Percentiles rank a stretch among this genome's conserved stretches.
These are phyloP conservation scores for Hirundichthys speculiger DNA, from an alignment of 2,113 vertebrate species.

Conservation along the genomic window DNA sequence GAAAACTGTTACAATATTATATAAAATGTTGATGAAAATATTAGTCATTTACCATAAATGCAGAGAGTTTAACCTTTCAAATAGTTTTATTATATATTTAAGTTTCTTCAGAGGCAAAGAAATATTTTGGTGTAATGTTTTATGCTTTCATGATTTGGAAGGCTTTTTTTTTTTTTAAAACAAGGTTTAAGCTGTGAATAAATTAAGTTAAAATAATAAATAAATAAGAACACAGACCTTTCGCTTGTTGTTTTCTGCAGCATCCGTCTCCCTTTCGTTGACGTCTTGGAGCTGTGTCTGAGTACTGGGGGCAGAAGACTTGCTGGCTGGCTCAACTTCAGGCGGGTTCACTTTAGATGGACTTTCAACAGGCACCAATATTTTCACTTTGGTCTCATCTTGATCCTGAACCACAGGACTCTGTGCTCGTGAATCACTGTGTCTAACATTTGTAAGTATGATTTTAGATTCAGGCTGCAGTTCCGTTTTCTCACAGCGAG, in stretches of 20 bases:
- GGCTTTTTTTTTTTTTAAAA: too few relatives aligned
- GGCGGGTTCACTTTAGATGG: conserved; percentile 5
- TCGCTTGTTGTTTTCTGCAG: conserved; percentile 40
- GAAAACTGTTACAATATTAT: too few relatives aligned
- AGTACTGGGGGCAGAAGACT: background rate
- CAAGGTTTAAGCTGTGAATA: too few relatives aligned
- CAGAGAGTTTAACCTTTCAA: too few relatives aligned
- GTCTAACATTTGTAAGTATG: conserved; percentile 6
- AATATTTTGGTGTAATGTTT: too few relatives aligned
- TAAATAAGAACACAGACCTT: conserved; percentile 56
- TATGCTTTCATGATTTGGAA: too few relatives aligned
- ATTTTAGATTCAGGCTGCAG: conserved; percentile 13
- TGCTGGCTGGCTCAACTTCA: conserved; percentile 1
- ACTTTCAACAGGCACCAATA: background rate
- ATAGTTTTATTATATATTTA: too few relatives aligned
- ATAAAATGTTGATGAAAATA: too few relatives aligned
- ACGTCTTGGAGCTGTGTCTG: conserved; percentile 5
- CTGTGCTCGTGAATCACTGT: conserved; percentile 4
- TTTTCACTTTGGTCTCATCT: conserved; percentile 19
- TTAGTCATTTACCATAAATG: too few relatives aligned
- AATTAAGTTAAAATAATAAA: too few relatives aligned
- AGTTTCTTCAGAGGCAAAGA: too few relatives aligned
- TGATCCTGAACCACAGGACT: conserved; percentile 5
- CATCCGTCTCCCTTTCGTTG: background rate
- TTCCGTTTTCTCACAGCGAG: conserved; percentile 4